These are phyloP conservation scores for Gopherus evgoodei DNA, from an alignment of 2,113 vertebrate species.

Conservation along the genomic window DNA sequence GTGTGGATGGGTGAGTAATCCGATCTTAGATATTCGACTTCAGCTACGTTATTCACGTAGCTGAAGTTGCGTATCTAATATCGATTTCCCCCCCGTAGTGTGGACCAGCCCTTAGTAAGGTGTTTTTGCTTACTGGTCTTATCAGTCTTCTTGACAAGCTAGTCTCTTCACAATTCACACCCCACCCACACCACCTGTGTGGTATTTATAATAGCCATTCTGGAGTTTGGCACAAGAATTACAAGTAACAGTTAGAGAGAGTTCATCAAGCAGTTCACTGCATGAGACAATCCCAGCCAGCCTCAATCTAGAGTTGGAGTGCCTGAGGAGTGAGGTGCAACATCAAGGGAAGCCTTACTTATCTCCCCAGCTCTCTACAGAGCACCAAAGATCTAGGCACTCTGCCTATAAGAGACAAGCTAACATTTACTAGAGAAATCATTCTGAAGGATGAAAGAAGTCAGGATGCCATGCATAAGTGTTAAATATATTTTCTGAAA, in stretches of 20 bases:
- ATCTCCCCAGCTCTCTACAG: background rate
- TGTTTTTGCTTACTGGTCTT: background rate
- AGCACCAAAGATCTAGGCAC: background rate
- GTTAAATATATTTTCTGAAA: background rate
- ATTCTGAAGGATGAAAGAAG: background rate
- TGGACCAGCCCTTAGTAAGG: background rate
- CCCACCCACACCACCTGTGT: background rate
- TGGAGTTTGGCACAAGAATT: background rate
- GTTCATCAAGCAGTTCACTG: rapidly evolving
- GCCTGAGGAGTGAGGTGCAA: rapidly evolving
- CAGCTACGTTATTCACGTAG: too few relatives aligned
- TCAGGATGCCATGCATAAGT: background rate
- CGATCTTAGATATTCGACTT: too few relatives aligned
- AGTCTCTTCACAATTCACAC: background rate
- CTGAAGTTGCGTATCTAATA: too few relatives aligned
- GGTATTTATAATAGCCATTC: background rate
- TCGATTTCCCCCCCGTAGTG: too few relatives aligned
- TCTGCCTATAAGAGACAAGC: background rate
- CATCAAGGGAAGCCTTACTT: background rate
- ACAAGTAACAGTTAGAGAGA: background rate
- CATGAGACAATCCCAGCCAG: background rate
- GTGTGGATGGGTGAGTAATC: too few relatives aligned
- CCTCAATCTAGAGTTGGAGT: background rate
- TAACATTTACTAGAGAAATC: background rate
- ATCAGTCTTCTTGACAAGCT: background rate